Evolutionary conservation across 2,888 invertebrate species (phyloP).

Genomic region (Synanthedon formicaeformis): DNA sequence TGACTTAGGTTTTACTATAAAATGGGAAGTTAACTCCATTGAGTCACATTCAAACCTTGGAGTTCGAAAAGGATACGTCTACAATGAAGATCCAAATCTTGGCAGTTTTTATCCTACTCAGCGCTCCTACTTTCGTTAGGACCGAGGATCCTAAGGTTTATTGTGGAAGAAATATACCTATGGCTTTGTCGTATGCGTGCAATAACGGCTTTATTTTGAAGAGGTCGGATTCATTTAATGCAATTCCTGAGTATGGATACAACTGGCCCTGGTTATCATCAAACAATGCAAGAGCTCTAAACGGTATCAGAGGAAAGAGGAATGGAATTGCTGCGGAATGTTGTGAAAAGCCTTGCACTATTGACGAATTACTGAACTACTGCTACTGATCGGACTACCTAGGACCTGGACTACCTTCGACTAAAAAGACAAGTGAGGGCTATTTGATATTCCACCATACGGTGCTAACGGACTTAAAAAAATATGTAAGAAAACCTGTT

Average conservation of each 20-base stretch:
- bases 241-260: neutral
- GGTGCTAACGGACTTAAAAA: too few species aligned
- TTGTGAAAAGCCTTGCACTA: constrained; percentile 15
- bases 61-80: neutral
- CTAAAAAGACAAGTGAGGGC: too few species aligned
- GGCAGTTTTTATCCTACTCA: neutral
- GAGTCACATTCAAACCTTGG: neutral
- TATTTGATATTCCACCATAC: too few species aligned
- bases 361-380: constrained; percentile 15
- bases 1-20: neutral
- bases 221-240: constrained; percentile 1
- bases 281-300: neutral
- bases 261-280: neutral
- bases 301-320: constrained; percentile 9
- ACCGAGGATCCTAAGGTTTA: constrained; percentile 4
- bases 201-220: constrained; percentile 3
- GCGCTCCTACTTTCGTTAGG: neutral
- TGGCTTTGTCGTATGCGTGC: constrained; percentile 14
- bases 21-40: neutral
- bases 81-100: neutral
- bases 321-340: constrained; percentile 16
- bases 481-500: too few species aligned
- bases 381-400: constrained; percentile 8
- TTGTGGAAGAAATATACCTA: constrained; percentile 18
- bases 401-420: neutral